A percentile compares a stretch with the other conserved stretches of the same genome.
Conservation (phyloP, 2,888 invertebrate genomes). For the Deilephila elpenor region DNA sequence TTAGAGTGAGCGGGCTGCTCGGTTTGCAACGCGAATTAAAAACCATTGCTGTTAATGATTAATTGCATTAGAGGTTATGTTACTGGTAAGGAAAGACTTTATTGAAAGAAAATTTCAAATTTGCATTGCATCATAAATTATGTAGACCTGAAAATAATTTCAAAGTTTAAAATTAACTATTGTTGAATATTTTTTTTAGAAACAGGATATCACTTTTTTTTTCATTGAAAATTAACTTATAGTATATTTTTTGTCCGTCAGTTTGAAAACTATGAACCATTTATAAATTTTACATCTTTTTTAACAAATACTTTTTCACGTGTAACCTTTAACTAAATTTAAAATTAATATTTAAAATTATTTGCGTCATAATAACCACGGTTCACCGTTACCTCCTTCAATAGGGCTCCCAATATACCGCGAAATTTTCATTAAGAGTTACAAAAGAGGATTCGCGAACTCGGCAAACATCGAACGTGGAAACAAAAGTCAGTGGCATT, state of each 20-base stretch:
- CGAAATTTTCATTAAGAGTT: constrained; percentile 31
- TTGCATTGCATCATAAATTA: not conserved
- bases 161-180: too few species aligned
- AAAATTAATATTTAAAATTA: not conserved
- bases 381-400: not conserved
- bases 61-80: not conserved
- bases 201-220: too few species aligned
- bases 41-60: not conserved
- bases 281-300: too few species aligned
- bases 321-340: too few species aligned
- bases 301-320: too few species aligned
- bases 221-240: too few species aligned
- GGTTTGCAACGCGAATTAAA: not conserved
- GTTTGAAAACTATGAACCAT: not conserved
- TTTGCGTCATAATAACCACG: not conserved
- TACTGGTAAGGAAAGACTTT: not conserved
- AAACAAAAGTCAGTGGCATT: constrained; percentile 37
- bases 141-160: too few species aligned
- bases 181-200: too few species aligned
- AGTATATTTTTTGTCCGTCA: too few species aligned
- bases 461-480: constrained; percentile 37
- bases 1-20: constrained; percentile 3
- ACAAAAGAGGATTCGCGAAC: constrained; percentile 34
- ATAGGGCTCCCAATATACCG: constrained; percentile 4
- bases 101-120: not conserved